Base-by-base conservation (phyloP, 2,113 vertebrate genomes). In the Tupaia tana region DNA sequence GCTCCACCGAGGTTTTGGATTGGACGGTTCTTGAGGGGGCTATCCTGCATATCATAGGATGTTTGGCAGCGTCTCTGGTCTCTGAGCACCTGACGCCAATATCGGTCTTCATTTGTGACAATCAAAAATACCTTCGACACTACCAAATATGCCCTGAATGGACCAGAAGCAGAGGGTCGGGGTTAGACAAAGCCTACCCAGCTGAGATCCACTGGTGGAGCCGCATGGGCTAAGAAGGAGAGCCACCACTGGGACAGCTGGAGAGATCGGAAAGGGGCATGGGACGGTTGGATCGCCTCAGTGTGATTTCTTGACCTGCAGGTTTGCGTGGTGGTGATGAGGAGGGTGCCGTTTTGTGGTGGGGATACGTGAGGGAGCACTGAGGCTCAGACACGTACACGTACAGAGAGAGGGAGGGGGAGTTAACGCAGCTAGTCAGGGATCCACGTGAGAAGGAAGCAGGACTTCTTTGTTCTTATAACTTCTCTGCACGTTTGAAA, bases 391-490 rank as follows among this genome's bases (percentile, higher is more conserved):
- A 18, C 9, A 19, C 1, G 43, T 9, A 8, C 5, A 24, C 22
- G 7, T 2, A 20, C 25, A n/a, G 6, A 7, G 19, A 22, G 6
- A 63, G 29, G 29, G 63, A 18, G 16, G 27, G 6, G 16, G 58
- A 77, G 12, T 19, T 16, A 7, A 12, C 0, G 3, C 3, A 15
- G 29, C 4, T 19, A 11, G 22, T 1, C 22, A 16, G 54, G 52
- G 25, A 20, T 67, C 52, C 15, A 18, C 2, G 6, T 11, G 31
- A 58, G 19, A 25, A 25, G 34, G 3, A 1, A 8, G 2, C 0
- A 4, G 7, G 9, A 10, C 5, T 15, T 34, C 69, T 59, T 52
- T 22, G 22, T 10, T 83, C 31, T 13, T 3, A 22, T 15, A 70
- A 12, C 15, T 69, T 34, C 69, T 22, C 22, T 54, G n/a, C 19